Evolutionary conservation across 1,140 invertebrate species (phyloP), one percentile per base, ranked within the genome.

Genomic region (Helicoverpa zea): DNA sequence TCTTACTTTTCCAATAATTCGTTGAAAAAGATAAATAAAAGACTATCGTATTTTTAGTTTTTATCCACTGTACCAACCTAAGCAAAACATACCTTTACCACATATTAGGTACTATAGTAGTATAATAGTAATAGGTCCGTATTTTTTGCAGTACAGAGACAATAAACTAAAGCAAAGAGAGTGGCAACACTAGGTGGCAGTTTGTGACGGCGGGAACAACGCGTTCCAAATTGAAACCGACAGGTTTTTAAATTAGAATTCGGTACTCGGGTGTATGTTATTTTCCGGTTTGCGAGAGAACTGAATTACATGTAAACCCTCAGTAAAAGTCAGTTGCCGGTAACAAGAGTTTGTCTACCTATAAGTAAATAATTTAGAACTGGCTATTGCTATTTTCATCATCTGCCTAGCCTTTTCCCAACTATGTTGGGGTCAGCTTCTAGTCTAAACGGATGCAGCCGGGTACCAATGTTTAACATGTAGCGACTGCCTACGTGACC

Each of bases 141-240:
- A 16, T 58, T 58, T 14, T 29, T 11, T 7, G 23, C 29, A 68
- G 49, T 11, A 68, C 14, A 66, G 18, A 49, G 11, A 10, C 10
- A 52, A 30, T 52, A 9, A 11, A 29, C 23, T 12, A 72, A 30
- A 23, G 18, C 12, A 72, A 72, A 54, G 13, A 13, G 47, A 51
- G 18, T 13, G 49, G 23, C 12, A 29, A 72, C 14, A 52, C 4
- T 72, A 29, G n/a, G 11, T 43, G 16, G 13, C 47, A 68, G 16
- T 68, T 61, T 68, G n/a, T 68, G 64, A 68, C 43, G 47, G 49
- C 64, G 5, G 43, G 16, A 51, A 43, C n/a, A 18, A 68, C 64
- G 64, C 51, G 43, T 68, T 68, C 64, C 64, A 68, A 68, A 68
- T 51, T 49, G n/a, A 68, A 68, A 68, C 64, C 9, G 49, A 68